Conservation (phyloP, 1,140 invertebrate species). For the Trichonephila clavipes region DNA sequence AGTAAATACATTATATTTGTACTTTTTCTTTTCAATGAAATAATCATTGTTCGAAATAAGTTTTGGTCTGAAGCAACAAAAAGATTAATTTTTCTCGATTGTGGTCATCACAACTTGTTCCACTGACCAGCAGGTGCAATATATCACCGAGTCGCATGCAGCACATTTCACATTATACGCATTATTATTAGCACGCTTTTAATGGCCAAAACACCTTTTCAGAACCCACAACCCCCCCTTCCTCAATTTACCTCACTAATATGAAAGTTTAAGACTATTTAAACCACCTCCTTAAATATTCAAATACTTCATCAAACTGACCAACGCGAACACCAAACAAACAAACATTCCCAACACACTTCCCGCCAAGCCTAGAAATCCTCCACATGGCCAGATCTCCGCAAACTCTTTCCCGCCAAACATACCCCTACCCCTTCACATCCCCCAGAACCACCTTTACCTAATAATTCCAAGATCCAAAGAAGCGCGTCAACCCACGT, state of each 20-base stretch:
- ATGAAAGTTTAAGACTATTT: constrained; percentile 30
- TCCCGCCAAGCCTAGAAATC: constrained; percentile 1
- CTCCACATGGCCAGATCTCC: background rate
- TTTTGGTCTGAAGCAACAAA: too few species aligned
- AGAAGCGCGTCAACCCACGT: constrained; percentile 53
- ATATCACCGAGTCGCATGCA: background rate
- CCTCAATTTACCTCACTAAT: background rate
- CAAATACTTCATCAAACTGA: constrained; percentile 28
- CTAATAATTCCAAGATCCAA: constrained; percentile 68
- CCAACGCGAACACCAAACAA: background rate
- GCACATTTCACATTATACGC: background rate
- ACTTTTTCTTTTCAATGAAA: too few species aligned
- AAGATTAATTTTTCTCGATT: too few species aligned
- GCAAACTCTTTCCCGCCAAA: constrained; percentile 5
- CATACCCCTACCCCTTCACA: background rate
- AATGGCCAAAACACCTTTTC: background rate
- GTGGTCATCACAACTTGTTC: background rate
- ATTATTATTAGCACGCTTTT: background rate
- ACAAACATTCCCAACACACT: background rate
- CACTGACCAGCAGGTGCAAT: background rate
- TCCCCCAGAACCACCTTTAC: background rate
- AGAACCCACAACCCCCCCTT: background rate
- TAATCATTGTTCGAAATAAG: too few species aligned
- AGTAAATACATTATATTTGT: too few species aligned
- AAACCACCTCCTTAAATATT: constrained; percentile 8